phyloP scores from a whole-genome alignment of 2,888 invertebrate genomes.

The Nowickia ferox region DNA sequence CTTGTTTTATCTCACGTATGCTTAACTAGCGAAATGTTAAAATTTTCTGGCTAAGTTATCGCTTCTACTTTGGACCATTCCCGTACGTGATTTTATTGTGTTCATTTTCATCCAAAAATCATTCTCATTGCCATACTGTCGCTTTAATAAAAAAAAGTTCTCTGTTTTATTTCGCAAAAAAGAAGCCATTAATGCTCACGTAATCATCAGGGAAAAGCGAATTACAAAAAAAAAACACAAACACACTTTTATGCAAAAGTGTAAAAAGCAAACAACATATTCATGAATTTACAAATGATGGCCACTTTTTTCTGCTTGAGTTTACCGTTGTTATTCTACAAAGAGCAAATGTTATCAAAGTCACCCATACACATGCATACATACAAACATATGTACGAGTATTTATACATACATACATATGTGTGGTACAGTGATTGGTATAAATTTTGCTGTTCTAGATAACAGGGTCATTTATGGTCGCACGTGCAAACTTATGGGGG shows the following conservation, averaged over 20 bases:
- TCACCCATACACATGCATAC: background rate
- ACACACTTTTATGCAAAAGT: background rate
- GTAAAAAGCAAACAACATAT: conserved; percentile 23
- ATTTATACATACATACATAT: background rate
- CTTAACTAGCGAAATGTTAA: background rate
- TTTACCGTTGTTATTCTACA: conserved; percentile 27
- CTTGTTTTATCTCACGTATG: conserved; percentile 22
- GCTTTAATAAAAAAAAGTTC: conserved; percentile 22
- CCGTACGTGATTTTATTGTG: conserved; percentile 17
- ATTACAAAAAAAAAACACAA: background rate
- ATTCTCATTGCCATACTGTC: conserved; percentile 15
- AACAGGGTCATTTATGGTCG: too few relatives aligned
- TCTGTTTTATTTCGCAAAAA: background rate
- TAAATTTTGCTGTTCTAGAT: background rate
- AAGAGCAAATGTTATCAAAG: conserved; percentile 4
- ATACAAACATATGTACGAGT: background rate
- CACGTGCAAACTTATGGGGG: too few relatives aligned
- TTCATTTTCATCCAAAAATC: conserved; percentile 14
- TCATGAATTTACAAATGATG: conserved; percentile 36
- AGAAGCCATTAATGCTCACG: conserved; percentile 22
- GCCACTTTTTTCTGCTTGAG: conserved; percentile 9
- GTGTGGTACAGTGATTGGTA: background rate
- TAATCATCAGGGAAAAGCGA: conserved; percentile 4
- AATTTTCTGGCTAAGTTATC: conserved; percentile 1
- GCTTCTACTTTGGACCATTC: background rate